Percentiles rank a stretch among this genome's conserved stretches.
phyloP scores from a whole-genome alignment of 2,888 invertebrate species.

The Disparrhopalites patrizii region DNA sequence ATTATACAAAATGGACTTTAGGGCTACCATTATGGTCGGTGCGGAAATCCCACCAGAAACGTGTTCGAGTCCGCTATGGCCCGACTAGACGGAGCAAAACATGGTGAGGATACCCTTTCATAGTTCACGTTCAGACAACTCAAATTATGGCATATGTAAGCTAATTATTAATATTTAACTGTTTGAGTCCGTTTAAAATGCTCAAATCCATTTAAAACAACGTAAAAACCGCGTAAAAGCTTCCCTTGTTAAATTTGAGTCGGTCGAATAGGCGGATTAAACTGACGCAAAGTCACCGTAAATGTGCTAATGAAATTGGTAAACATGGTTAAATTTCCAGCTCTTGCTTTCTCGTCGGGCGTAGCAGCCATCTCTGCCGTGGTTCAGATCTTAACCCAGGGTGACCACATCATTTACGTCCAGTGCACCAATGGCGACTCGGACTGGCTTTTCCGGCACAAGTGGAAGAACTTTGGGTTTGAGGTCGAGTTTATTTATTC shows the following conservation, averaged over 20 bases:
- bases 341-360: constrained; percentile 56
- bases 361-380: constrained; percentile 56
- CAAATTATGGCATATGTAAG: not conserved
- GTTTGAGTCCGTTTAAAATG: too few relatives aligned
- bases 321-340: constrained; percentile 30
- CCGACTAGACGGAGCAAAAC: constrained; percentile 79
- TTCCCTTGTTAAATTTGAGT: too few relatives aligned
- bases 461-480: constrained; percentile 46
- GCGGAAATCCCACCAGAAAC: constrained; percentile 89
- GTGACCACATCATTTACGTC: constrained; percentile 59
- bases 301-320: too few relatives aligned
- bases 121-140: too few relatives aligned
- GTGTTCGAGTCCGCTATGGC: constrained; percentile 85
- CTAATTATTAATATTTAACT: not conserved
- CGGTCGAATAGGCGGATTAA: too few relatives aligned
- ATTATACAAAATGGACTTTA: constrained; percentile 50
- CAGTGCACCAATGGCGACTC: constrained; percentile 61
- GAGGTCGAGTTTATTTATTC: constrained; percentile 54
- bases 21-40: constrained; percentile 88
- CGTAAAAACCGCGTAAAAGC: too few relatives aligned
- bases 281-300: too few relatives aligned
- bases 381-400: constrained; percentile 54
- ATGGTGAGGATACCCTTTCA: constrained; percentile 59
- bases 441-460: constrained; percentile 50
- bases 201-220: too few relatives aligned